Base-by-base conservation (phyloP, 2,113 vertebrate species). In the Thermophis baileyi region DNA sequence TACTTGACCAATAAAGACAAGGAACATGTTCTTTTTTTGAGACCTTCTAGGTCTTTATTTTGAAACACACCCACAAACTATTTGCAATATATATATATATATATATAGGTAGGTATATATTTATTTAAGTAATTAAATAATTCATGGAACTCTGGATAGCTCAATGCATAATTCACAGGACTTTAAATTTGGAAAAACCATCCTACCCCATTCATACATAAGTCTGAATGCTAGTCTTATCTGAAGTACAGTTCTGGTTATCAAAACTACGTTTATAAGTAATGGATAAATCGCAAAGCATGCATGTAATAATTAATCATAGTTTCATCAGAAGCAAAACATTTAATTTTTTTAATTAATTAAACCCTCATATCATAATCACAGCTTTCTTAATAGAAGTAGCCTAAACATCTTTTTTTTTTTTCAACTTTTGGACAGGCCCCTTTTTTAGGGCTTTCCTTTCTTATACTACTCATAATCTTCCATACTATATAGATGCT, bases 1-100 rank as follows among this genome's bases (percentile, higher is more conserved):
- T 97, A 92, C 95, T 95, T 89, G 35, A 93, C 91, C 46, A 95
- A 87, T 96, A 95, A 96, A 94, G 86, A 91, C 69, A 94, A 96
- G 54, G 35, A 92, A 47, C 1, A 0, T 30, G 1, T 1, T 44
- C 35, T 91, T 92, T 87, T 87, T 87, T 14, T 87, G 88, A 92
- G 93, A 95, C 60, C 1, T 0, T 47, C 10, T 7, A 96, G 94
- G 86, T 95, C 90, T 12, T 89, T 57, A 55, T 89, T 89, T 57
- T 51, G n/a, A 40, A 24, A 90, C 35, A 51, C 40, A 92, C 2
- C 47, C 87, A 44, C 5, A n/a, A 93, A 93, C 22, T 91, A 90
- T 90, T 92, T 87, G 90, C 12, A 81, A 27, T 89, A 12, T 90
- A 92, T 86, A 92, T 86, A 69, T 57, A n/a, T 35, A n/a, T n/a